A percentile compares a stretch with the other conserved stretches of the same genome.
These are phyloP conservation scores for Chanos chanos DNA, from an alignment of 2,797 vertebrate genomes.

Conservation along the genomic window DNA sequence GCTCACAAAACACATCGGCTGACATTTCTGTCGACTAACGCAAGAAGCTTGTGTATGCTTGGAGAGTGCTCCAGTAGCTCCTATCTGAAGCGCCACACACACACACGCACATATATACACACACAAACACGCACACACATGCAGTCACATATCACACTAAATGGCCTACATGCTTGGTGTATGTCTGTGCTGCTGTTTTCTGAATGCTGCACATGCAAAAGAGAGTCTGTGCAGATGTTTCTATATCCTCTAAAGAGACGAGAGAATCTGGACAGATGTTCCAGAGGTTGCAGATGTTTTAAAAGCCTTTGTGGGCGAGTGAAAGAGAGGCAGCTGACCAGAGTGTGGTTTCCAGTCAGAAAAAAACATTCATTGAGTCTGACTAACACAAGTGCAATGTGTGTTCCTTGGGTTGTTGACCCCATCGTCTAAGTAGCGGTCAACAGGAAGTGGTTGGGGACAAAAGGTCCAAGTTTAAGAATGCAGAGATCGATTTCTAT, in stretches of 20 bases:
- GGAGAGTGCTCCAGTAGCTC: constrained; percentile 3
- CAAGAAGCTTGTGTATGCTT: constrained; percentile 15
- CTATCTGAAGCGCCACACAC: constrained; percentile 28
- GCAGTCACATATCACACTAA: constrained; percentile 26
- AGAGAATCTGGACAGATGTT: constrained; percentile 29
- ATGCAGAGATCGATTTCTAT: constrained; percentile 67
- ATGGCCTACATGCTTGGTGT: no score
- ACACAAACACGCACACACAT: constrained; percentile 22
- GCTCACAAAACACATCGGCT: constrained; percentile 5
- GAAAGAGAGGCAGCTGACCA: constrained; percentile 16
- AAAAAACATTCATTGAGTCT: constrained; percentile 30
- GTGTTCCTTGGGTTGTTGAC: constrained; percentile 46
- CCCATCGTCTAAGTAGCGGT: constrained; percentile 40
- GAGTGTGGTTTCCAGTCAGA: constrained; percentile 28
- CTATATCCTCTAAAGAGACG: constrained; percentile 23
- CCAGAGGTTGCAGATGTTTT: constrained; percentile 37
- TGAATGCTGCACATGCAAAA: constrained; percentile 1
- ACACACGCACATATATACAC: constrained; percentile 29
- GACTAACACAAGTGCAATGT: constrained; percentile 24
- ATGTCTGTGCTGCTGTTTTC: no score
- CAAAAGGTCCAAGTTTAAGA: constrained; percentile 81
- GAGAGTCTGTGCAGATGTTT: constrained; percentile 23
- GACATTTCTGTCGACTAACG: constrained; percentile 32
- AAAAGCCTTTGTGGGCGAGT: constrained; percentile 12
- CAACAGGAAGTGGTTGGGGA: constrained; percentile 77